Base-by-base conservation (phyloP, 2,113 vertebrate genomes). In the Stomatorhinus ivindoensis region DNA sequence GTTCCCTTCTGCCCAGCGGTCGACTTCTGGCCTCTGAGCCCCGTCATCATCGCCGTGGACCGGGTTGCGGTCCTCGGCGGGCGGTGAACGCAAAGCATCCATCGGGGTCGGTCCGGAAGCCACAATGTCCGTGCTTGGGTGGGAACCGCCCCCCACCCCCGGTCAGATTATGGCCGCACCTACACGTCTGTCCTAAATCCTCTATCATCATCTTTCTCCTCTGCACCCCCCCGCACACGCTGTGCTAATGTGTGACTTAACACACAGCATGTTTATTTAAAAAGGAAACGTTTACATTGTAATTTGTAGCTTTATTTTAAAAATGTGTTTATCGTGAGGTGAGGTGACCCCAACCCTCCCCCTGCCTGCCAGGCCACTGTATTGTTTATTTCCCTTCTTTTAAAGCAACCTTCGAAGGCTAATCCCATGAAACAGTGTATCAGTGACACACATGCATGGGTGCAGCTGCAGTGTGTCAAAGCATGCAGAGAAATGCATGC, bases 401-500 rank as follows among this genome's bases (percentile, higher is more conserved):
- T 76, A 76, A 76, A 76, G 31, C 73, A 39, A 42, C 13, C 15
- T 80, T 39, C 6, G 17, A 80, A 7, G 1, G 17, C 35, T 80
- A 42, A 80, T 42, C 73, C 73, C 35, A 39, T 80, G 73, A 80
- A 39, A 42, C 13, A 1, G 73, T 80, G 73, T 76, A 39, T 39
- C 15, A 17, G 6, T 39, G 11, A 42, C 50, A 42, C 50, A 80
- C 76, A 44, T 88, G 89, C 91, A 90, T 53, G 55, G 51, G 42
- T 86, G 48, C 35, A 84, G 91, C 89, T 91, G 11, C 50, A 88
- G 91, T 91, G 91, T 50, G 61, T 92, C 89, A 89, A 91, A 92
- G 93, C 93, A 94, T 93, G 88, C 89, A 89, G 90, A 92, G 73
- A 80, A 42, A 89, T 92, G 89, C 90, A 92, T 87, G 91, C 82